phyloP scores from a whole-genome alignment of 2,888 invertebrate genomes.

The Coelogynopora nodosa region DNA sequence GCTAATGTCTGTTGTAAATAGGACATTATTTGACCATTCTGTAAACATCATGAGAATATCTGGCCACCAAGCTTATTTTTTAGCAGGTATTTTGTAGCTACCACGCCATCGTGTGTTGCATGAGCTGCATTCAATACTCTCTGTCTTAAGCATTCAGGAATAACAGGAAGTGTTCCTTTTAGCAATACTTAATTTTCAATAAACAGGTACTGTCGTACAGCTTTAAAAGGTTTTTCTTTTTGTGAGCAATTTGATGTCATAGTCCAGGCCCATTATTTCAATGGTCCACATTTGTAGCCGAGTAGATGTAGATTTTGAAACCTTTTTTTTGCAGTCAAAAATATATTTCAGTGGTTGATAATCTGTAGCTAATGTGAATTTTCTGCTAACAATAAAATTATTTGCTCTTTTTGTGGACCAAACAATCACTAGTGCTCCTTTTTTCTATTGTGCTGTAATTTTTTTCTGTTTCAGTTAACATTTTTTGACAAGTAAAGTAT shows the following conservation, averaged over 20 bases:
- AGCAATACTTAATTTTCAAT: not conserved
- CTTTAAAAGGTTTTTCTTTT: not conserved
- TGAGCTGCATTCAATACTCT: not conserved
- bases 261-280: not conserved
- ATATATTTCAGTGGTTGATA: not conserved
- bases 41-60: not conserved
- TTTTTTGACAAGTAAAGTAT: not conserved
- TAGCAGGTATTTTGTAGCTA: not conserved
- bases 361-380: not conserved
- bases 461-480: not conserved
- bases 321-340: not conserved
- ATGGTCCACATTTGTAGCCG: not conserved
- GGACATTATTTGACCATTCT: not conserved
- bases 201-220: not conserved
- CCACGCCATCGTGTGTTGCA: not conserved
- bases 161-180: not conserved
- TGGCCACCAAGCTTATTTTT: not conserved
- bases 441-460: not conserved
- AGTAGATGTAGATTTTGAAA: not conserved
- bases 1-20: not conserved
- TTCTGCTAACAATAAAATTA: not conserved
- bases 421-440: not conserved
- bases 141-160: not conserved
- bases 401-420: not conserved
- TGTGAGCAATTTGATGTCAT: not conserved